Conservation (phyloP, 2,113 vertebrate genomes). For the Psephotus haematonotus region DNA sequence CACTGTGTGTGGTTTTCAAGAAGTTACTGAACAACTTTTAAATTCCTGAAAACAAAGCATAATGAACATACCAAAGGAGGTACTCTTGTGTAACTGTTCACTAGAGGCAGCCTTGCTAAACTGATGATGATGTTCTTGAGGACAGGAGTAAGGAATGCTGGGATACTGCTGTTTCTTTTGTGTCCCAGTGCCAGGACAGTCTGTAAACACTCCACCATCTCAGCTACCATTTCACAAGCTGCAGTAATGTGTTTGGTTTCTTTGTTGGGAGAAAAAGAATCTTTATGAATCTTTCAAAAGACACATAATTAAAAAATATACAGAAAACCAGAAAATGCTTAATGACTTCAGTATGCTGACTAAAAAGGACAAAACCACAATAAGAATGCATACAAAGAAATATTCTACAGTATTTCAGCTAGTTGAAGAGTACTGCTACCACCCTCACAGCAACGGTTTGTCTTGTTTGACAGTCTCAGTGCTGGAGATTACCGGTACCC, state of each 20-base stretch:
- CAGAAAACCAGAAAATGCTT: not conserved
- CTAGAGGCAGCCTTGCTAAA: slow-evolving; percentile 90
- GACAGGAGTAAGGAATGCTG: slow-evolving; percentile 88
- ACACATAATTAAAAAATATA: not conserved
- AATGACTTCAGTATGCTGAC: not conserved
- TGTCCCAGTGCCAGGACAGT: slow-evolving; percentile 86
- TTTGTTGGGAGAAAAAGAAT: slow-evolving; percentile 43
- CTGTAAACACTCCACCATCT: slow-evolving; percentile 91
- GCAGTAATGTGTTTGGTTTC: slow-evolving; percentile 71
- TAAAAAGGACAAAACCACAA: not conserved
- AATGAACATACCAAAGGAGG: slow-evolving; percentile 87
- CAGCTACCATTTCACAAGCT: slow-evolving; percentile 89
- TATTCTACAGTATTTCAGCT: not conserved
- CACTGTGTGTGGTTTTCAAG: not conserved
- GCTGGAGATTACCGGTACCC: not conserved
- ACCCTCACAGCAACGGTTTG: not conserved
- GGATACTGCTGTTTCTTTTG: slow-evolving; percentile 78
- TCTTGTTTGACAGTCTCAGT: not conserved
- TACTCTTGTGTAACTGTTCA: slow-evolving; percentile 94
- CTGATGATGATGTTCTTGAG: slow-evolving; percentile 91
- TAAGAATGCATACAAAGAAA: not conserved
- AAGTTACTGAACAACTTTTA: not conserved
- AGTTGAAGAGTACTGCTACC: not conserved
- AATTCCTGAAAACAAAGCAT: not conserved
- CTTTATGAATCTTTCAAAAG: not conserved